Conservation (phyloP, 2,888 invertebrate species). For the Lobophora halterata region DNA sequence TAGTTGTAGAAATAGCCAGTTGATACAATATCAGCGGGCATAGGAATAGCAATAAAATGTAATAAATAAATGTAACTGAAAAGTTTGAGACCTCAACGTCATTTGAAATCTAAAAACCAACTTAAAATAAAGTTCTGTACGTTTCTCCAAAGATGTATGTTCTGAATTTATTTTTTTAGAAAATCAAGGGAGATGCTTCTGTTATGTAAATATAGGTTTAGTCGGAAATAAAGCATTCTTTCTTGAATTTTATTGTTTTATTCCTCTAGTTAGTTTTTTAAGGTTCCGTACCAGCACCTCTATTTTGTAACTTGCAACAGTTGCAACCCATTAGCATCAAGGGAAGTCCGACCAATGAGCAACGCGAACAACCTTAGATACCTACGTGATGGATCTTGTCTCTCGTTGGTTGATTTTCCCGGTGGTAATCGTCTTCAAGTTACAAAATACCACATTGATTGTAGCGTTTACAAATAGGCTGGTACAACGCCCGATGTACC, state of each 20-base stretch:
- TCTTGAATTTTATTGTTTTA: slow-evolving; percentile 40
- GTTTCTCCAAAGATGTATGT: slow-evolving; percentile 57
- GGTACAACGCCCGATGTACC: no score
- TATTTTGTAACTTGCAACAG: no score
- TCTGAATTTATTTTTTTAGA: slow-evolving; percentile 58
- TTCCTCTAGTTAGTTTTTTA: no score
- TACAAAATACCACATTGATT: no score
- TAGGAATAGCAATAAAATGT: slow-evolving; percentile 26
- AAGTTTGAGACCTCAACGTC: slow-evolving; percentile 8
- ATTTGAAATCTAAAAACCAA: slow-evolving; percentile 28
- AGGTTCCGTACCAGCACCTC: no score
- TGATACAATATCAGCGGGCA: slow-evolving; percentile 4
- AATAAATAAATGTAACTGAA: slow-evolving; percentile 13
- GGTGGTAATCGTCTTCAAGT: no score
- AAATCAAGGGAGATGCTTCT: slow-evolving; percentile 47
- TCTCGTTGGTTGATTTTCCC: no score
- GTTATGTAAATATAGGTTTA: slow-evolving; percentile 56
- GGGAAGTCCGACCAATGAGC: no score
- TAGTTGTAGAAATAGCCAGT: slow-evolving; percentile 10
- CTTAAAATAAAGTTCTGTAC: slow-evolving; percentile 42
- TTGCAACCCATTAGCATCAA: no score
- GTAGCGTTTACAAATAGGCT: no score
- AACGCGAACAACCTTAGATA: no score
- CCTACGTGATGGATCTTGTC: no score
- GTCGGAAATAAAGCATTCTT: slow-evolving; percentile 55